Conservation (phyloP, 2,113 vertebrate genomes). For the Oreochromis tanganicae region DNA sequence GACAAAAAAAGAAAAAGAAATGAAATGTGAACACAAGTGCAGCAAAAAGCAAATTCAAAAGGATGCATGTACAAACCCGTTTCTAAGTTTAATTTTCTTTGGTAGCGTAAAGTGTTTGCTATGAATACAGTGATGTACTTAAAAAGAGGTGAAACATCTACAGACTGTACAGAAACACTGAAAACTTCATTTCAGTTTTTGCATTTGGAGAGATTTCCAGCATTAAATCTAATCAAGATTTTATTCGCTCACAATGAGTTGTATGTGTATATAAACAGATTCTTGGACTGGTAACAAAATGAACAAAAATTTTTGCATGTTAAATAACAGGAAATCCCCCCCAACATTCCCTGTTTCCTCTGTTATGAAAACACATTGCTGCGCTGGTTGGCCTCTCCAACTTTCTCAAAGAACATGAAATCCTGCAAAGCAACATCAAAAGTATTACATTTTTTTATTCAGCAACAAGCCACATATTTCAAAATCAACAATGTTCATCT, state of each 20-base stretch:
- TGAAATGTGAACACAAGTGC: neutral
- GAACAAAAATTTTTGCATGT: no score
- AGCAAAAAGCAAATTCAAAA: neutral
- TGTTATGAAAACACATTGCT: conserved; percentile 72
- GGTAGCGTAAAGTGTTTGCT: neutral
- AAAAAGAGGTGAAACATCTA: neutral
- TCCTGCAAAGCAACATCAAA: conserved; percentile 64
- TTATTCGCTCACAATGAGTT: neutral
- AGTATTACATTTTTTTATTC: neutral
- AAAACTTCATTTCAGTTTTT: neutral
- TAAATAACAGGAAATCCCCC: no score
- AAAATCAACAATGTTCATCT: neutral
- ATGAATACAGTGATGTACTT: neutral
- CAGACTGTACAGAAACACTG: neutral
- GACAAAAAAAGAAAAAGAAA: neutral
- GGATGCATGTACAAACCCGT: neutral
- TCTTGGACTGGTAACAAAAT: no score
- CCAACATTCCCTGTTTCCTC: no score
- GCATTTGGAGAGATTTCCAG: neutral
- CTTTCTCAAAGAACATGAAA: conserved; percentile 87
- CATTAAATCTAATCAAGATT: neutral
- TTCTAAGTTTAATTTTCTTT: neutral
- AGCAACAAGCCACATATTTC: neutral
- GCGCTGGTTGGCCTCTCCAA: conserved; percentile 72
- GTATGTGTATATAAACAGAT: neutral